Evolutionary conservation across 2,888 invertebrate species (phyloP).

Genomic region (Elmis aenea): DNA sequence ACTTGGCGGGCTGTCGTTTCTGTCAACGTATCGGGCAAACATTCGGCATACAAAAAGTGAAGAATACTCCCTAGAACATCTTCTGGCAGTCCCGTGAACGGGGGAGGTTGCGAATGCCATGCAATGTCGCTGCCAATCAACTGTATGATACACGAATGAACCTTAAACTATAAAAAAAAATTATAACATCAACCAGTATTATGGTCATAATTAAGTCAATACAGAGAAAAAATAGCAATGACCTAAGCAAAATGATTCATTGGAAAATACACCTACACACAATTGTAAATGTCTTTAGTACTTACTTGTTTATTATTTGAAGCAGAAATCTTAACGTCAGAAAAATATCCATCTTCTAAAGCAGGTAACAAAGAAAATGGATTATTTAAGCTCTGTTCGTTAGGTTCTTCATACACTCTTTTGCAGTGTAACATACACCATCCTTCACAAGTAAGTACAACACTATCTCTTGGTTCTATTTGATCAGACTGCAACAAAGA

Average conservation of each 20-base stretch:
- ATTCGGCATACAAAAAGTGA: slow-evolving; percentile 62
- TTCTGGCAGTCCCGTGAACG: slow-evolving; percentile 54
- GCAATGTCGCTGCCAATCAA: slow-evolving; percentile 54
- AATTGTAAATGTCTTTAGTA: no score
- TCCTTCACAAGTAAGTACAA: slow-evolving; percentile 56
- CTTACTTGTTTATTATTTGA: slow-evolving; percentile 45
- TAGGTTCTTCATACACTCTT: slow-evolving; percentile 49
- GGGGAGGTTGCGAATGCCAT: slow-evolving; percentile 52
- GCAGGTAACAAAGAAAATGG: slow-evolving; percentile 62
- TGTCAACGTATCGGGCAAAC: slow-evolving; percentile 55
- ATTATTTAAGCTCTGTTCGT: slow-evolving; percentile 47
- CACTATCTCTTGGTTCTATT: slow-evolving; percentile 49
- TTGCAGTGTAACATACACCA: slow-evolving; percentile 60
- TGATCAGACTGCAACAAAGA: slow-evolving; percentile 28
- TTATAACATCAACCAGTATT: slow-evolving; percentile 1
- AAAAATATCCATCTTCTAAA: slow-evolving; percentile 61
- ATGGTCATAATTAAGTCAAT: neutral
- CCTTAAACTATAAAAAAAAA: slow-evolving; percentile 45
- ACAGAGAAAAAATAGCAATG: no score
- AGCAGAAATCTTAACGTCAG: slow-evolving; percentile 53
- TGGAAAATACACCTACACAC: no score
- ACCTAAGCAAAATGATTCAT: no score
- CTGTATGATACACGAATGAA: slow-evolving; percentile 55
- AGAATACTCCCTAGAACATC: slow-evolving; percentile 58
- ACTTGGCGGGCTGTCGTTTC: slow-evolving; percentile 56